A percentile compares a stretch with the other conserved stretches of the same genome.
These are phyloP conservation scores for Erebia palarica DNA, from an alignment of 2,888 invertebrate genomes.

Conservation along the genomic window DNA sequence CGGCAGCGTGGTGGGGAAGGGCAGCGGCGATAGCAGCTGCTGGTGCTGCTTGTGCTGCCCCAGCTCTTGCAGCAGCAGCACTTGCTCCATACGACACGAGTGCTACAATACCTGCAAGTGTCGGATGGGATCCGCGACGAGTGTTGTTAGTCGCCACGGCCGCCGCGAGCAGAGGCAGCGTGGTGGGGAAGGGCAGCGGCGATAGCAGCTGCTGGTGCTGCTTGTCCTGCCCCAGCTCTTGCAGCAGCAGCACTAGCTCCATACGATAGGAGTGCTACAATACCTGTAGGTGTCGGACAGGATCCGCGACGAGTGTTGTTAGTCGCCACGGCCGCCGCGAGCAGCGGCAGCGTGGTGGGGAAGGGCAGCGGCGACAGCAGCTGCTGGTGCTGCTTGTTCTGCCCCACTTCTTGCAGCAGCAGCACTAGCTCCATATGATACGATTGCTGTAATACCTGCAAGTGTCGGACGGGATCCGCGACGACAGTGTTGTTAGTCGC, in stretches of 20 bases:
- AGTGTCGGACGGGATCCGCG: conserved; percentile 96
- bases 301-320: conserved; percentile 98
- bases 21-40: conserved; percentile 95
- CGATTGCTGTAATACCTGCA: conserved; percentile 83
- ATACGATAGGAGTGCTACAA: conserved; percentile 80
- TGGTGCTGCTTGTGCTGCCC: conserved; percentile 95
- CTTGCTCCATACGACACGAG: neutral
- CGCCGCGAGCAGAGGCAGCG: conserved; percentile 96
- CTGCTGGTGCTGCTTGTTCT: conserved; percentile 97
- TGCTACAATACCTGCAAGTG: conserved; percentile 88
- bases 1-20: conserved; percentile 98
- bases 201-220: conserved; percentile 96
- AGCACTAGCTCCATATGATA: conserved; percentile 95
- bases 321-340: conserved; percentile 98
- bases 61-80: no score
- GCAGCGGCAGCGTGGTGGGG: conserved; percentile 96
- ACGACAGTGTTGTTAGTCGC: conserved; percentile 98
- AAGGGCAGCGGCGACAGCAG: conserved; percentile 96
- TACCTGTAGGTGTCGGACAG: conserved; percentile 95
- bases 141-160: conserved; percentile 98
- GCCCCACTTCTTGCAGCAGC: conserved; percentile 95
- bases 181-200: conserved; percentile 97
- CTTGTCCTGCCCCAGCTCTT: conserved; percentile 97
- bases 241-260: conserved; percentile 95
- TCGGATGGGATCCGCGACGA: conserved; percentile 96